A percentile compares a stretch with the other conserved stretches of the same genome.
phyloP scores from a whole-genome alignment of 2,113 vertebrate species.

The Elaphurus davidianus region DNA sequence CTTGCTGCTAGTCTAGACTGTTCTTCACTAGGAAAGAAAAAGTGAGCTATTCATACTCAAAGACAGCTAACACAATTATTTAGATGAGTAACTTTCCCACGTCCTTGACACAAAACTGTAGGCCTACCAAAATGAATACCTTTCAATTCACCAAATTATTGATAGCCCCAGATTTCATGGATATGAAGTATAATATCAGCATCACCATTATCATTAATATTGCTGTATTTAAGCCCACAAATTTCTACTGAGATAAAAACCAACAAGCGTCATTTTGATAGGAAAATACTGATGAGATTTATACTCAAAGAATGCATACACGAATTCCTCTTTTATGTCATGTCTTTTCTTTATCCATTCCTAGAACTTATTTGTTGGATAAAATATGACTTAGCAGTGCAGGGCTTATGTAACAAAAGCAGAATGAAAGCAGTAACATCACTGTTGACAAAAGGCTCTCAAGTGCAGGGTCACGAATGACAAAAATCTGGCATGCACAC shows the following conservation, averaged over 20 bases:
- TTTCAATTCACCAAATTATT: background rate
- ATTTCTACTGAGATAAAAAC: background rate
- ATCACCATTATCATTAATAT: background rate
- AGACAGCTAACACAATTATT: background rate
- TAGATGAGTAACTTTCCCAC: background rate
- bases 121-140: background rate
- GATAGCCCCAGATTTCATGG: background rate
- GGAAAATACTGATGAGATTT: background rate
- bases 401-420: background rate
- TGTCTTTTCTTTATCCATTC: background rate
- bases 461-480: background rate
- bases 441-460: background rate
- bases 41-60: background rate
- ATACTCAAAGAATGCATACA: background rate
- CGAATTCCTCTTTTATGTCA: background rate
- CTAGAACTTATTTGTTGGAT: background rate
- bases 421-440: background rate
- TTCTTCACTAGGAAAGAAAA: slow-evolving; percentile 88
- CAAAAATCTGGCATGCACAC: background rate
- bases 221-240: background rate
- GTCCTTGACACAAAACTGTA: background rate
- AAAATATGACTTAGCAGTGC: background rate
- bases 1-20: slow-evolving; percentile 96
- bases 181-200: background rate
- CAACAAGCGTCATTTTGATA: background rate